These are phyloP conservation scores for Ferrisia virgata DNA, from an alignment of 2,888 invertebrate genomes.

Conservation along the genomic window DNA sequence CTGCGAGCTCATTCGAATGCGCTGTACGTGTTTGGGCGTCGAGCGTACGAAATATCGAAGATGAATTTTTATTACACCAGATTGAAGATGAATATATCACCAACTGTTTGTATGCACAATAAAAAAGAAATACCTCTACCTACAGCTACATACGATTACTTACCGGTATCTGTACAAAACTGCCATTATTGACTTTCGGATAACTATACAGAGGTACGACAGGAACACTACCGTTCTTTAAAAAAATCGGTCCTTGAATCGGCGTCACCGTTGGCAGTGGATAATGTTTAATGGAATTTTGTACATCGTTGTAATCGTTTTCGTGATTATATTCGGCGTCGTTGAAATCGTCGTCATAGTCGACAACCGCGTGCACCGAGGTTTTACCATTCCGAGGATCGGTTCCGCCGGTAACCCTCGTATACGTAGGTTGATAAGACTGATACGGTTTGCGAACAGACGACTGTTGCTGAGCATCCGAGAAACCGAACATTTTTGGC, in stretches of 20 bases:
- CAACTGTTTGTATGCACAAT: not conserved
- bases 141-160: slow-evolving; percentile 58
- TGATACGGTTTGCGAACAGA: not conserved
- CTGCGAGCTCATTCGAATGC: too few species aligned
- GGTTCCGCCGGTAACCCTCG: slow-evolving; percentile 40
- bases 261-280: slow-evolving; percentile 64
- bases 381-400: slow-evolving; percentile 55
- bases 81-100: too few species aligned
- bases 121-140: too few species aligned
- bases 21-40: too few species aligned
- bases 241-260: slow-evolving; percentile 81
- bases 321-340: slow-evolving; percentile 53
- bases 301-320: slow-evolving; percentile 36
- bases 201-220: slow-evolving; percentile 84
- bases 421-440: slow-evolving; percentile 35
- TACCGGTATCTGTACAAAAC: slow-evolving; percentile 86
- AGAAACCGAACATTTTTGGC: not conserved
- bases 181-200: slow-evolving; percentile 74
- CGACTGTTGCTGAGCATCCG: not conserved
- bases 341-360: slow-evolving; percentile 66
- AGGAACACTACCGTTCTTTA: slow-evolving; percentile 75
- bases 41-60: too few species aligned
- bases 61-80: not conserved
- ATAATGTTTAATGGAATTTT: slow-evolving; percentile 30
- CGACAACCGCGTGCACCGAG: slow-evolving; percentile 69